phyloP scores from a whole-genome alignment of 2,888 invertebrate genomes.

The Microplitis deprimator region DNA sequence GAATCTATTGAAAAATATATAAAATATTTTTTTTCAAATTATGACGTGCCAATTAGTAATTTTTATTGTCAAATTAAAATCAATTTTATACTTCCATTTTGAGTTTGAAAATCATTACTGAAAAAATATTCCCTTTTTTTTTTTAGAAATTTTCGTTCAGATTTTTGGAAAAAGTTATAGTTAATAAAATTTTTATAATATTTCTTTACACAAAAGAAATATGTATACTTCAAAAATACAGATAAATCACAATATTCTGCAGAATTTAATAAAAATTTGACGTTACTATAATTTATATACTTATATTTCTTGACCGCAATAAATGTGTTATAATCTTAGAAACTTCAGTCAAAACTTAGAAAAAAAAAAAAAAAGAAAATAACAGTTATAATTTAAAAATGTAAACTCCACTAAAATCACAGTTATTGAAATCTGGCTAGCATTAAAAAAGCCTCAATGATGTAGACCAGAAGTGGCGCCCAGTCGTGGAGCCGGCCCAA shows the following conservation, averaged over 20 bases:
- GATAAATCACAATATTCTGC: not conserved
- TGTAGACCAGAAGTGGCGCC: slow-evolving; percentile 85
- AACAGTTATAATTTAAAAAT: slow-evolving; percentile 17
- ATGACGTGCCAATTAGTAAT: not conserved
- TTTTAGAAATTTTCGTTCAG: too few species aligned
- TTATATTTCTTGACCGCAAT: not conserved
- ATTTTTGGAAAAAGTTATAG: too few species aligned
- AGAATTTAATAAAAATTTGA: not conserved
- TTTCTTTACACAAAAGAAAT: not conserved
- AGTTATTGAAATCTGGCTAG: slow-evolving; percentile 51
- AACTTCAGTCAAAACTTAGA: not conserved
- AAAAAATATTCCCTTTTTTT: too few species aligned
- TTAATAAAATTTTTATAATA: too few species aligned
- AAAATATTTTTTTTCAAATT: not conserved
- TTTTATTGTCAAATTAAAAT: not conserved
- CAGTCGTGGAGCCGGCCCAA: slow-evolving; percentile 81
- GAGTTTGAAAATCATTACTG: not conserved
- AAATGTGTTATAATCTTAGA: not conserved
- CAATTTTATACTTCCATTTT: not conserved
- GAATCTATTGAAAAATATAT: not conserved
- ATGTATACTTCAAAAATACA: not conserved
- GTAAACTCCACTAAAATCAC: slow-evolving; percentile 53
- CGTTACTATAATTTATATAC: slow-evolving; percentile 5
- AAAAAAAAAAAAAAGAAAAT: not conserved
- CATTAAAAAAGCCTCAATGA: slow-evolving; percentile 73